A percentile compares a stretch with the other conserved stretches of the same genome.
These are phyloP conservation scores for Lepidurus arcticus DNA, from an alignment of 1,140 invertebrate species.

Conservation along the genomic window DNA sequence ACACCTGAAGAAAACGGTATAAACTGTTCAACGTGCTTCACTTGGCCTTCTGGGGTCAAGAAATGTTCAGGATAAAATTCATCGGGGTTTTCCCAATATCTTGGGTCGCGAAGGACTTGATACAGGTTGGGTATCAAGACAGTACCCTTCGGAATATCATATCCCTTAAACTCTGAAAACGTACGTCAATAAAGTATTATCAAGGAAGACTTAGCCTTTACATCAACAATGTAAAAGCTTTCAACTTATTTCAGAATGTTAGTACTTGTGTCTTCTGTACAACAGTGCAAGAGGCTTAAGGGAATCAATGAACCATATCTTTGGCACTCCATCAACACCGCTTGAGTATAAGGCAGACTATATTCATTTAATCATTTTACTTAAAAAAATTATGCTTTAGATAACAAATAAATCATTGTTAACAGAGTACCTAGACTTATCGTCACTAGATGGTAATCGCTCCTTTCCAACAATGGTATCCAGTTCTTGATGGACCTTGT, in stretches of 20 bases:
- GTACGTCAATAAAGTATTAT: too few species aligned
- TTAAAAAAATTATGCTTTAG: neutral
- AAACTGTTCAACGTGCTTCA: neutral
- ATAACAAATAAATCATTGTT: too few species aligned
- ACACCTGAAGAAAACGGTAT: neutral
- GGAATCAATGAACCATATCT: slow-evolving; percentile 1
- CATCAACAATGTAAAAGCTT: too few species aligned
- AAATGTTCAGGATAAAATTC: neutral
- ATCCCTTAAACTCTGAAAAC: neutral
- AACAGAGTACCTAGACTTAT: too few species aligned
- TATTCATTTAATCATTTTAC: neutral
- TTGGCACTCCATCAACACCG: slow-evolving; percentile 28
- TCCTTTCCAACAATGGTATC: slow-evolving; percentile 39
- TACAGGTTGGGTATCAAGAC: too few species aligned
- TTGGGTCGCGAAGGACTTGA: slow-evolving; percentile 7
- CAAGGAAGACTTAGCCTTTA: too few species aligned
- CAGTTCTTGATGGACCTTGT: slow-evolving; percentile 42
- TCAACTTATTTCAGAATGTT: too few species aligned
- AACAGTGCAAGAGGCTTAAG: neutral
- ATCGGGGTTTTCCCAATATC: neutral
- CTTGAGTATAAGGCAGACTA: slow-evolving; percentile 31
- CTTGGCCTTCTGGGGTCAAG: too few species aligned
- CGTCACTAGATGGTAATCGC: neutral
- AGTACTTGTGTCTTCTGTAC: neutral
- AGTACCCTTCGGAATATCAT: too few species aligned